Evolutionary conservation across 2,113 vertebrate species (phyloP).

Genomic region (Cyprinodon tularosa): DNA sequence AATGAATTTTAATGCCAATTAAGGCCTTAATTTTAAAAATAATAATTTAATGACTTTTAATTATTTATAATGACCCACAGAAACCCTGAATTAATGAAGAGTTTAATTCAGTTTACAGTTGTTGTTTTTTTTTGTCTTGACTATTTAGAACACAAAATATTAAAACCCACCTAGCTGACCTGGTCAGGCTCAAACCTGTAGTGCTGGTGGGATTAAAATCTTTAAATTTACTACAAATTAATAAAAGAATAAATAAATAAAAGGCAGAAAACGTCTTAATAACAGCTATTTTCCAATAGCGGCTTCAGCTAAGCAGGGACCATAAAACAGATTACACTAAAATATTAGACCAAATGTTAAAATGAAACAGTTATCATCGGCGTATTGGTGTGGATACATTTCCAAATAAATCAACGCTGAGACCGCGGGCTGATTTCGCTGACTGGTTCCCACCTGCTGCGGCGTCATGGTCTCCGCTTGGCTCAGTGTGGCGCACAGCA

Average conservation of each 20-base stretch:
- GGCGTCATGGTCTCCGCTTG: slow-evolving; percentile 89
- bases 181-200: not conserved
- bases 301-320: not conserved
- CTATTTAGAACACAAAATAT: not conserved
- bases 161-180: not conserved
- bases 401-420: not conserved
- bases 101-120: no score
- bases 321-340: not conserved
- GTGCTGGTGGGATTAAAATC: no score
- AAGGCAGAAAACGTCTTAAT: no score
- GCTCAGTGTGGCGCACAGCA: slow-evolving; percentile 89
- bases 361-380: not conserved
- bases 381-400: not conserved
- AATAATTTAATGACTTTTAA: no score
- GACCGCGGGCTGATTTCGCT: not conserved
- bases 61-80: no score
- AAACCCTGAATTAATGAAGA: no score
- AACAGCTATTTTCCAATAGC: no score
- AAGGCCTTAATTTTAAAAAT: no score
- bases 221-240: not conserved
- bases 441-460: slow-evolving; percentile 75
- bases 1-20: no score
- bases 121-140: no score
- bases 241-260: no score
- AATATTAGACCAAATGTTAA: not conserved